Conservation (phyloP, 2,797 vertebrate species). For the Anguilla pacifica region DNA sequence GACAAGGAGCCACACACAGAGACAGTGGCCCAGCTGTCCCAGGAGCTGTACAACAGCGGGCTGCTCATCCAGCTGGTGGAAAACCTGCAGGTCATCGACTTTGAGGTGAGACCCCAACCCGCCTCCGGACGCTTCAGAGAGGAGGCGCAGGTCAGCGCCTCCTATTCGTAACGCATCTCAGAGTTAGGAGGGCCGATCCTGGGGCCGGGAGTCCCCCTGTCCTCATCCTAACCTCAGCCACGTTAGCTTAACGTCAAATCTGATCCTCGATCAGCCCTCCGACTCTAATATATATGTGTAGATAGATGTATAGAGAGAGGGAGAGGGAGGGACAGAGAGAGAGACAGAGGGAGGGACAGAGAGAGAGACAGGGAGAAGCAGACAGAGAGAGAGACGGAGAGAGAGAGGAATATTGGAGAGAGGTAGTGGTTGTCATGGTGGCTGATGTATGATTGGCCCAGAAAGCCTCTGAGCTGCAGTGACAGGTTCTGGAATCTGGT, state of each 20-base stretch:
- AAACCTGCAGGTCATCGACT: constrained; percentile 93
- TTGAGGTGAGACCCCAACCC: constrained; percentile 80
- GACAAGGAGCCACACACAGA: constrained; percentile 95
- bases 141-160: background rate
- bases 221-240: background rate
- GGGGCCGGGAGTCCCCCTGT: background rate
- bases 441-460: background rate
- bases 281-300: background rate
- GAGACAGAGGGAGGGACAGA: too few species aligned
- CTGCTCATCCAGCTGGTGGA: constrained; percentile 88
- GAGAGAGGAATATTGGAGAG: background rate
- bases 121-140: background rate
- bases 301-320: too few species aligned
- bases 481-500: constrained; percentile 1
- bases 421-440: too few species aligned
- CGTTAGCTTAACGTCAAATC: background rate
- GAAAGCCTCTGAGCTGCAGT: background rate
- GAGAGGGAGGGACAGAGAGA: too few species aligned
- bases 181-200: background rate
- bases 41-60: constrained; percentile 92
- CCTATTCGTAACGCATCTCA: background rate
- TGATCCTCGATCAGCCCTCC: background rate
- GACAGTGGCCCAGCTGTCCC: constrained; percentile 90
- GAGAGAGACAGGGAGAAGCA: too few species aligned
- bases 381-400: too few species aligned